phyloP scores from a whole-genome alignment of 2,797 vertebrate genomes.

The Gadopsis marmoratus region DNA sequence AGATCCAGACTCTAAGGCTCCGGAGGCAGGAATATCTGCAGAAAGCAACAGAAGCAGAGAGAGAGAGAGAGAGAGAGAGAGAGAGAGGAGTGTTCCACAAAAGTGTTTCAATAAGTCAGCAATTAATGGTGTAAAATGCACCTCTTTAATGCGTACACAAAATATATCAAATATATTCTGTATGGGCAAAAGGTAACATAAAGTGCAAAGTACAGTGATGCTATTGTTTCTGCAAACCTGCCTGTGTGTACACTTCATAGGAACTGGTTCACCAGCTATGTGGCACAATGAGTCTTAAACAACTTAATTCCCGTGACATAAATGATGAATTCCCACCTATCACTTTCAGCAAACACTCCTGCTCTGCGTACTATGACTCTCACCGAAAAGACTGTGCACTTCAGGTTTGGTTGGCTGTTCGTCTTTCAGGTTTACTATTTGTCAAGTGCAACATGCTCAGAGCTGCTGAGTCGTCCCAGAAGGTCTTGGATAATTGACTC shows the following conservation, averaged over 20 bases:
- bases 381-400: not conserved
- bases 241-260: not conserved
- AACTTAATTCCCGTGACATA: not conserved
- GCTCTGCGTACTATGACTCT: not conserved
- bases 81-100: too few relatives aligned
- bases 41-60: too few relatives aligned
- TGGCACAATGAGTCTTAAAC: not conserved
- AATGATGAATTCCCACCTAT: not conserved
- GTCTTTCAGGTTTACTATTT: conserved; percentile 58
- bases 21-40: too few relatives aligned
- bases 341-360: not conserved
- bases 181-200: too few relatives aligned
- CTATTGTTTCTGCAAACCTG: not conserved
- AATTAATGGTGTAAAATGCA: not conserved
- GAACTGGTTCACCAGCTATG: conserved; percentile 30
- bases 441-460: conserved; percentile 40
- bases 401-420: conserved; percentile 25
- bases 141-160: not conserved
- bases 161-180: not conserved
- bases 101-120: not conserved
- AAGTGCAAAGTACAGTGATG: not conserved
- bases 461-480: conserved; percentile 60
- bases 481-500: conserved; percentile 79
- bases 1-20: too few relatives aligned
- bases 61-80: too few relatives aligned